A percentile compares a stretch with the other conserved stretches of the same genome.
These are phyloP conservation scores for Laticauda laticaudata DNA, from an alignment of 2,113 vertebrate species.

Conservation along the genomic window DNA sequence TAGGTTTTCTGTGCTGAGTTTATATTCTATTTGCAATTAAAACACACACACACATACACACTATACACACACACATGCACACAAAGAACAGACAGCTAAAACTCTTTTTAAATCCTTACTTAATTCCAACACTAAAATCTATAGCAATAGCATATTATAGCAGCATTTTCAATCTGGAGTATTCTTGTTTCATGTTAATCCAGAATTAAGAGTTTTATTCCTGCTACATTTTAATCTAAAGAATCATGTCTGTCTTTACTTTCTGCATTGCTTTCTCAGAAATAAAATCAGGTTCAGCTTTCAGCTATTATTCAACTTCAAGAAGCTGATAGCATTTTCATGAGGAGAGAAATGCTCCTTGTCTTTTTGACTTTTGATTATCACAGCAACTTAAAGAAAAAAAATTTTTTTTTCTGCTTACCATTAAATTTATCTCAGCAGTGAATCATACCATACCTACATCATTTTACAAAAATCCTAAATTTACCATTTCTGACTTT, in stretches of 20 bases:
- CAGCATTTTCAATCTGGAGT: not conserved
- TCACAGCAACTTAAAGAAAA: not conserved
- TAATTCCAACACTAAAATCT: not conserved
- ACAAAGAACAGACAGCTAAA: not conserved
- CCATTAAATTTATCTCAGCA: not conserved
- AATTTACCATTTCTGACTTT: not conserved
- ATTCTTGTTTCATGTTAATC: not conserved
- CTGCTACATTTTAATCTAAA: not conserved
- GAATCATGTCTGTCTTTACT: not conserved
- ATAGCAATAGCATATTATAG: not conserved
- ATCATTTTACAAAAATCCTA: not conserved
- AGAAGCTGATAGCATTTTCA: not conserved
- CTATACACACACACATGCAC: not conserved
- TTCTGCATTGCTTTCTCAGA: not conserved
- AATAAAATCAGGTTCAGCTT: not conserved
- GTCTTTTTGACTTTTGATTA: not conserved
- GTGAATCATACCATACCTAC: not conserved
- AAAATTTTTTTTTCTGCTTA: not conserved
- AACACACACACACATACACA: too few relatives aligned
- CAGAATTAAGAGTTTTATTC: not conserved
- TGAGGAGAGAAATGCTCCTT: not conserved
- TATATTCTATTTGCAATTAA: too few relatives aligned
- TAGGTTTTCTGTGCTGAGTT: too few relatives aligned
- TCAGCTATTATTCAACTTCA: not conserved
- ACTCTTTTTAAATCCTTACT: not conserved